A percentile compares a stretch with the other conserved stretches of the same genome.
Conservation (phyloP, 2,797 vertebrate species). For the Chromis chromis region DNA sequence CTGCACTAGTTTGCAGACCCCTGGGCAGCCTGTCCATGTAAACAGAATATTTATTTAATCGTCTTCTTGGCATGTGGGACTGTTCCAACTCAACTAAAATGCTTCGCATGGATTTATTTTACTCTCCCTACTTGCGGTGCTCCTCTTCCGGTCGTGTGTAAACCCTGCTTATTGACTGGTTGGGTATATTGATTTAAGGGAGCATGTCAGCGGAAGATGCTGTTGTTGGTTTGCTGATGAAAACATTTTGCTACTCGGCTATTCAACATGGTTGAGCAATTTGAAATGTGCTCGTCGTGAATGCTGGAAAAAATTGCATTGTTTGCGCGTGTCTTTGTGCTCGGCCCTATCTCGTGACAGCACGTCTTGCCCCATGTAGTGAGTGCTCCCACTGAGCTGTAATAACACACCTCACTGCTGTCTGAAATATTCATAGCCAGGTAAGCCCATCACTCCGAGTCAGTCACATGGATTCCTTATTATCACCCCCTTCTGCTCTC, state of each 20-base stretch:
- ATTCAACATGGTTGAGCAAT: conserved; percentile 65
- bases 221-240: conserved; percentile 70
- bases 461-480: conserved; percentile 80
- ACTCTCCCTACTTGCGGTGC: conserved; percentile 38
- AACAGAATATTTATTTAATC: conserved; percentile 80
- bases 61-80: conserved; percentile 63
- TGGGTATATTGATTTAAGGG: conserved; percentile 57
- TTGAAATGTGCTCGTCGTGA: conserved; percentile 52
- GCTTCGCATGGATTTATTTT: conserved; percentile 66
- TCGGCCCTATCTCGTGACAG: conserved; percentile 69
- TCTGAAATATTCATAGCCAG: conserved; percentile 85
- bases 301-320: conserved; percentile 52
- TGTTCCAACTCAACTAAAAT: conserved; percentile 53
- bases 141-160: conserved; percentile 49
- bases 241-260: conserved; percentile 62
- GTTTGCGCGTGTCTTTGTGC: conserved; percentile 50
- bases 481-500: conserved; percentile 68
- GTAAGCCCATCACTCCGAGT: conserved; percentile 78
- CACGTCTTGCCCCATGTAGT: conserved; percentile 77
- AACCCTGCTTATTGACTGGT: conserved; percentile 69
- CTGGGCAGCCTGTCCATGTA: conserved; percentile 68
- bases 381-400: conserved; percentile 78
- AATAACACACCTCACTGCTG: conserved; percentile 83
- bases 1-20: conserved; percentile 70
- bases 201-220: conserved; percentile 66